Evolutionary conservation across 2,888 invertebrate species (phyloP).

Genomic region (Hoplodrina ambigua): DNA sequence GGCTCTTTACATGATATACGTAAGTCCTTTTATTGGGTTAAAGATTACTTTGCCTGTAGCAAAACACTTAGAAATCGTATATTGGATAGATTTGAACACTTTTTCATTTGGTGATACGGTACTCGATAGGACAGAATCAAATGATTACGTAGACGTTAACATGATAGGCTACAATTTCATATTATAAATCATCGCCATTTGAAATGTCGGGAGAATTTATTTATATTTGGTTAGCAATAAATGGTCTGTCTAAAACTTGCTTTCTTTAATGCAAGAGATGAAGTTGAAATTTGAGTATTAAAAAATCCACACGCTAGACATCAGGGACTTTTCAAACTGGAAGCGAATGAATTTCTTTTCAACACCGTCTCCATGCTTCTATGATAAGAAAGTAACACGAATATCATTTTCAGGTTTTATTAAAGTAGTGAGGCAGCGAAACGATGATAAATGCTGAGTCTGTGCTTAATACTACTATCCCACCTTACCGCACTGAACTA

Average conservation of each 20-base stretch:
- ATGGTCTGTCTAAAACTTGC: background rate
- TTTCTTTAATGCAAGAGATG: background rate
- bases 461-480: constrained; percentile 35
- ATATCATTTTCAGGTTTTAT: constrained; percentile 27
- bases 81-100: background rate
- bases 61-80: background rate
- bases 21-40: background rate
- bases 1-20: background rate
- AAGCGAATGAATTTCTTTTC: background rate
- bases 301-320: background rate
- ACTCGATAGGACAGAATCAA: background rate
- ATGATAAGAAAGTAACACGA: constrained; percentile 7
- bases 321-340: background rate
- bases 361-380: background rate
- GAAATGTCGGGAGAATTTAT: background rate
- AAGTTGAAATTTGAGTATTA: no score
- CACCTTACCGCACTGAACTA: constrained; percentile 38
- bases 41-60: background rate
- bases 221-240: background rate
- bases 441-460: constrained; percentile 35
- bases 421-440: constrained; percentile 9
- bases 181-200: background rate
- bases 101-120: background rate
- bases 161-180: constrained; percentile 8
- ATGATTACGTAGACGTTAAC: background rate